These are phyloP conservation scores for Aphelenchoides bicaudatus DNA, from an alignment of 2,888 invertebrate genomes.

Conservation along the genomic window DNA sequence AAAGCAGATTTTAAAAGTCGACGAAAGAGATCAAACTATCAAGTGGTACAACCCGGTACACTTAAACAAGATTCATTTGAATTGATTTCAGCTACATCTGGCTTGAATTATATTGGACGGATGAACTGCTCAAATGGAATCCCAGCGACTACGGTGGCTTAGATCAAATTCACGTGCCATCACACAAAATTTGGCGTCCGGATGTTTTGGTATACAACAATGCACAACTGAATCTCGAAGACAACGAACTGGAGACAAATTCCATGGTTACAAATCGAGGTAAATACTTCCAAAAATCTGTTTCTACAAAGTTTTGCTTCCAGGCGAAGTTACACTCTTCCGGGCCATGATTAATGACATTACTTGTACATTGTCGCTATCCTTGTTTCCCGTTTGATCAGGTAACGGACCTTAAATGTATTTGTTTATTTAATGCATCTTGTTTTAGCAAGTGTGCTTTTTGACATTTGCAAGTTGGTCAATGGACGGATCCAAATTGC, in stretches of 20 bases:
- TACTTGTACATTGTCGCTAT: constrained; percentile 48
- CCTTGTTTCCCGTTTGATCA: constrained; percentile 57
- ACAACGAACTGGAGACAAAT: constrained; percentile 58
- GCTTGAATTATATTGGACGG: constrained; percentile 27
- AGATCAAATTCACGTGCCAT: constrained; percentile 51
- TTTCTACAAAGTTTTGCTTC: neutral
- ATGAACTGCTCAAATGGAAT: constrained; percentile 53
- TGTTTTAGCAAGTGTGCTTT: constrained; percentile 49
- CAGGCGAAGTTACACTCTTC: neutral
- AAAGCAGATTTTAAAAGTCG: constrained; percentile 57
- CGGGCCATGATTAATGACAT: constrained; percentile 52
- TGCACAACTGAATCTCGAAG: constrained; percentile 57
- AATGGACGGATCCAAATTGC: constrained; percentile 54
- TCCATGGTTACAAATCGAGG: constrained; percentile 48
- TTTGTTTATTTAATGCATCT: neutral
- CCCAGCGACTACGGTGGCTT: constrained; percentile 52
- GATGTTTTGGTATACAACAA: constrained; percentile 58
- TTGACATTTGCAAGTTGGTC: constrained; percentile 58
- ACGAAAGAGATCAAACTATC: constrained; percentile 30
- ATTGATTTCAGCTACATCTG: neutral
- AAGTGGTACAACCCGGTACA: constrained; percentile 19
- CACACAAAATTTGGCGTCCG: constrained; percentile 55
- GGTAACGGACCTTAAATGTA: constrained; percentile 14
- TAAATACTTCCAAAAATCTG: constrained; percentile 42
- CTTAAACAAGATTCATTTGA: no score